Base-by-base conservation (phyloP, 2,888 invertebrate genomes). In the Drosophila ochracea region DNA sequence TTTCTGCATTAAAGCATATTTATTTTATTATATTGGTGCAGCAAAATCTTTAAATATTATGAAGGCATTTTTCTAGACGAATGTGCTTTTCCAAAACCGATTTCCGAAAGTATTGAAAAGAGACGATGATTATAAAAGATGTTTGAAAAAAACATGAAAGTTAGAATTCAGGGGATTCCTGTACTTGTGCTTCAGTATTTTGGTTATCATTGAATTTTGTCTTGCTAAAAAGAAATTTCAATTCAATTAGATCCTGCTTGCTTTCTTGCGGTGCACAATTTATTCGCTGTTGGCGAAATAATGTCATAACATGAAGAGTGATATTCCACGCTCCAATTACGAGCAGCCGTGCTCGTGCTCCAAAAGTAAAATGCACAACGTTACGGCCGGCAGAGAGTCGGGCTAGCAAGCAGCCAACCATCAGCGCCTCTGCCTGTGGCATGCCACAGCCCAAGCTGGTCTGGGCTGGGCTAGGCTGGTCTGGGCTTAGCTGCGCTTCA, bases 241-340 rank as follows among this genome's bases (percentile, higher is more conserved):
- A 25, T 47, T 25, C 4, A 2, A 47, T 47, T 9, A 28, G 28
- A 25, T 47, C 4, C 9, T 16, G 16, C 16, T 25, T 25, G 4
- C 47, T 65, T 79, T 84, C 25, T 66, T 9, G 4, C 82, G 30
- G 90, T 89, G 88, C 75, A 89, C 88, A 89, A 89, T 87, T 84
- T 87, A 89, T 84, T 89, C 90, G 85, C 84, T 84, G 77, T 84
- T 84, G 80, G 90, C 83, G 73, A 87, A 84, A 84, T 89, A 84
- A 84, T 84, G 88, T 91, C 91, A 92, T 92, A 91, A 91, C 92
- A 91, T 91, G 92, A 92, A 91, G 91, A 92, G 91, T 92, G 91
- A 91, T 91, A 91, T 90, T 91, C 84, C 91, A 92, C 90, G 91
- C 91, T 91, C 92, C 91, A 91, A 91, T 91, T 91, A 91, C 90